A percentile compares a stretch with the other conserved stretches of the same genome.
Evolutionary conservation across 2,888 invertebrate species (phyloP).

Genomic region (Schizaphis graminum): DNA sequence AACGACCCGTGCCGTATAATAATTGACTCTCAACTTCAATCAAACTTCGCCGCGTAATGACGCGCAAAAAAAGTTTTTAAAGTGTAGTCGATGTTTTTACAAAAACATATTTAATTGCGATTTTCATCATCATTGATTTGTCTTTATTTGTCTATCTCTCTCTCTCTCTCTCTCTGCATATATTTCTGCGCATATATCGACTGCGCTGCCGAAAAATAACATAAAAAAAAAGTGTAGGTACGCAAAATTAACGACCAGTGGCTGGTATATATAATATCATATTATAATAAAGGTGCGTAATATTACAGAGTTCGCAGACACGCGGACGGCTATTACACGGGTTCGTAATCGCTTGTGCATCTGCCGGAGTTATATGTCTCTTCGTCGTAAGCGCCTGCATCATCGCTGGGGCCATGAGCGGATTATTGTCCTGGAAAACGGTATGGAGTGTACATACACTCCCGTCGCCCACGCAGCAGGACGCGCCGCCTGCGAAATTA

Average conservation of each 20-base stretch:
- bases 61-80: not conserved
- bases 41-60: not conserved
- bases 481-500: constrained; percentile 36
- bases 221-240: not conserved
- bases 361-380: constrained; percentile 4
- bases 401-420: not conserved
- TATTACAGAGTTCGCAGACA: not conserved
- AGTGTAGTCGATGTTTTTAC: not conserved
- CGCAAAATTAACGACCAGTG: not conserved
- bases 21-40: not conserved
- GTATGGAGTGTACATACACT: not conserved
- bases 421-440: constrained; percentile 44
- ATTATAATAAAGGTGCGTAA: not conserved
- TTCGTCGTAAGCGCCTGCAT: not conserved
- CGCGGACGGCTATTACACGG: constrained; percentile 34
- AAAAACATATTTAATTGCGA: not conserved
- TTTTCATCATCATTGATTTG: not conserved
- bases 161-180: not conserved
- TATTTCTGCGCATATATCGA: not conserved
- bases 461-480: not conserved
- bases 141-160: not conserved
- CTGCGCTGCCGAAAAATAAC: not conserved
- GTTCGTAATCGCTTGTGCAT: constrained; percentile 49
- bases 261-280: not conserved
- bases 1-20: not conserved